phyloP scores from a whole-genome alignment of 1,140 invertebrate genomes.

The Aphelenchoides avenae region DNA sequence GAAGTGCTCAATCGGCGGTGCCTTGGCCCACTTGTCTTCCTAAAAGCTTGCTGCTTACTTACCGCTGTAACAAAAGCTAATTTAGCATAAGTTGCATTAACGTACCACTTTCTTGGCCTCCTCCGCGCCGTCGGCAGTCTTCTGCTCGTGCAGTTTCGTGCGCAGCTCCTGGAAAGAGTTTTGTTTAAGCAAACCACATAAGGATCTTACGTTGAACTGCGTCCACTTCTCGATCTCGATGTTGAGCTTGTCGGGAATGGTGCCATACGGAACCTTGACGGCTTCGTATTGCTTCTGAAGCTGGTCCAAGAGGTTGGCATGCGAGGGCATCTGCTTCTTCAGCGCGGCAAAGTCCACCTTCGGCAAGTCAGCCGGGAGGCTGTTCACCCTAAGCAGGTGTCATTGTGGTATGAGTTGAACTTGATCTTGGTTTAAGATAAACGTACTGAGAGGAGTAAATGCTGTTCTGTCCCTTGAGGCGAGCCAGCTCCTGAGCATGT shows the following conservation, averaged over 20 bases:
- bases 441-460: slow-evolving; percentile 45
- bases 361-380: slow-evolving; percentile 53
- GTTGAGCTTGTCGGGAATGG: slow-evolving; percentile 44
- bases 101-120: slow-evolving; percentile 55
- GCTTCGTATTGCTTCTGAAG: slow-evolving; percentile 59
- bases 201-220: slow-evolving; percentile 48
- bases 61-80: slow-evolving; percentile 8
- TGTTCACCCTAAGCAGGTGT: slow-evolving; percentile 40
- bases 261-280: slow-evolving; percentile 54
- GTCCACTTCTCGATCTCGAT: slow-evolving; percentile 52
- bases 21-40: slow-evolving; percentile 58
- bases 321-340: slow-evolving; percentile 57
- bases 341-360: slow-evolving; percentile 57
- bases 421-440: too few relatives aligned
- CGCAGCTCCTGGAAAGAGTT: slow-evolving; percentile 40
- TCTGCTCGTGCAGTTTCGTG: slow-evolving; percentile 48
- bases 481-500: slow-evolving; percentile 46
- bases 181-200: slow-evolving; percentile 8
- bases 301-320: slow-evolving; percentile 46
- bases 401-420: too few relatives aligned
- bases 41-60: slow-evolving; percentile 4
- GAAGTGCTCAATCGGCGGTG: slow-evolving; percentile 57
- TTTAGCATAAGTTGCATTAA: background rate
- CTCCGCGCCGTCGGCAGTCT: slow-evolving; percentile 49
- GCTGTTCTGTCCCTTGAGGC: slow-evolving; percentile 50